These are phyloP conservation scores for Protobothrops mucrosquamatus DNA, from an alignment of 2,113 vertebrate genomes.

Conservation along the genomic window DNA sequence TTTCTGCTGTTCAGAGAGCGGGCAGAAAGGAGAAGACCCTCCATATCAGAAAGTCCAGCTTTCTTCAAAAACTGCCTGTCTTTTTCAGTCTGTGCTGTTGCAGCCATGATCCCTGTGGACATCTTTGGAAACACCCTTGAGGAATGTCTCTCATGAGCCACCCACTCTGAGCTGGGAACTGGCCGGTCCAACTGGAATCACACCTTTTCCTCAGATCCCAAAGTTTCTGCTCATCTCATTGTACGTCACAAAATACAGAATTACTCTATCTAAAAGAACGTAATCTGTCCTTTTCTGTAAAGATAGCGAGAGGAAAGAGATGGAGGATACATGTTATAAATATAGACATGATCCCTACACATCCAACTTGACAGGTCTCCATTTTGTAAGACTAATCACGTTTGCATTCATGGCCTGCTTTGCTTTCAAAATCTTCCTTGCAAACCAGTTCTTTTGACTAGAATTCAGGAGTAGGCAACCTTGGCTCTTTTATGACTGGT, in stretches of 20 bases:
- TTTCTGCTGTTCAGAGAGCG: not conserved
- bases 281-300: not conserved
- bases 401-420: not conserved
- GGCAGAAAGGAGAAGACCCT: not conserved
- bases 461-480: too few species aligned
- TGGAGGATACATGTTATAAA: not conserved
- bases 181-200: not conserved
- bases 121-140: not conserved
- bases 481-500: too few species aligned
- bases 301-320: not conserved
- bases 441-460: fast-evolving
- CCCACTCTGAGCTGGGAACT: not conserved
- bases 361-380: not conserved
- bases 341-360: not conserved
- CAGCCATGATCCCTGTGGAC: not conserved
- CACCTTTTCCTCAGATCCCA: not conserved
- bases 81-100: not conserved
- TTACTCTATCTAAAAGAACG: not conserved
- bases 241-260: not conserved
- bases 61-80: not conserved
- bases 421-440: not conserved
- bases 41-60: not conserved
- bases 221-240: not conserved
- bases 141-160: not conserved
- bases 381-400: not conserved